Base-by-base conservation (phyloP, 2,797 vertebrate genomes). In the Odontamblyopus lacepedii region DNA sequence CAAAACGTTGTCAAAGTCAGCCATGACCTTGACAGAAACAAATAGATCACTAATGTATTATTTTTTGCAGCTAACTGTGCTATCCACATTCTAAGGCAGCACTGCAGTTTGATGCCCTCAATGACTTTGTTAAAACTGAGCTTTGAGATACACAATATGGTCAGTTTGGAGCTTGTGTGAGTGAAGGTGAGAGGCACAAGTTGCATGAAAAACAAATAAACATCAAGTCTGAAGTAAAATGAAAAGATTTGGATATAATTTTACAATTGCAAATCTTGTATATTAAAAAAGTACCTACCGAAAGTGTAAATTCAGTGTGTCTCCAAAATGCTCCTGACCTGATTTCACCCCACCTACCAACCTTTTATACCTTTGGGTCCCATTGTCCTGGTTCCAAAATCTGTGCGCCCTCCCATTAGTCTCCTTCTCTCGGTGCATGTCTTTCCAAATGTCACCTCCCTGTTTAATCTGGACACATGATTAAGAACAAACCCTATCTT, bases 1-100 rank as follows among this genome's bases (percentile, higher is more conserved):
- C 80, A 94, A 85, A 77, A 94, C 74, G 26, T 53, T 0, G 2
- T 94, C 92, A 64, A 75, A 93, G 71, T 94, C 92, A 66, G 84
- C 48, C 94, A 94, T 95, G 53, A 80, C 89, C 89, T 67, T 90
- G 64, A 71, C 53, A 41, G 0, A 2, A 8, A 68, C 19, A 26
- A 59, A 59, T 26, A 23, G 9, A 23, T 56, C 26, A 56, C 23
- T n/a, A 27, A 27, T 57, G 23, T 23, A 6, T 23, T 57, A 13
- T 57, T 59, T 59, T 59, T 8, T 29, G 16, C 35, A 38, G 1
- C 35, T 38, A 38, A 38, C 8, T 9, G 7, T 38, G 35, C 4
- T 4, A 48, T 15, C 44, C 44, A 48, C 3, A 48, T 48, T 48
- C 44, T 48, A 48, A 48, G 44, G 13, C 44, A 48, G 44, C 44